These are phyloP conservation scores for Fringilla coelebs DNA, from an alignment of 2,797 vertebrate genomes.

Conservation along the genomic window DNA sequence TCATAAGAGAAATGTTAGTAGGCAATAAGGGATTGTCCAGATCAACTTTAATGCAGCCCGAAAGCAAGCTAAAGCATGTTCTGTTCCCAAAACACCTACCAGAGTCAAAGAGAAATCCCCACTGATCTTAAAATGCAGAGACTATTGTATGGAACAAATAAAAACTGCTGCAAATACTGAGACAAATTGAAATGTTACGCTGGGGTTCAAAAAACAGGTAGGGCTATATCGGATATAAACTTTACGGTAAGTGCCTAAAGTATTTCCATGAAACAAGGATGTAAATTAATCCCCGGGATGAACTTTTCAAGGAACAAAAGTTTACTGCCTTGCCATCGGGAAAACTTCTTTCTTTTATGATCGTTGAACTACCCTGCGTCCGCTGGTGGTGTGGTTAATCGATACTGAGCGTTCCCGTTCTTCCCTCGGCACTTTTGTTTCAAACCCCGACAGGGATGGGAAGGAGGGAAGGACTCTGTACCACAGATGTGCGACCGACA, in stretches of 20 bases:
- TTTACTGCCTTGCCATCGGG: neutral
- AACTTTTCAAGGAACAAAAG: neutral
- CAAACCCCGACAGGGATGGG: neutral
- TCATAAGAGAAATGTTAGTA: neutral
- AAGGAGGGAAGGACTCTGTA: neutral
- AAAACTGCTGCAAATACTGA: neutral
- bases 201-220: neutral
- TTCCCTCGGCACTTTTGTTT: neutral
- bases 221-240: neutral
- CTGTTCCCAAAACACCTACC: neutral
- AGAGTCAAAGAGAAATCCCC: neutral
- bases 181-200: neutral
- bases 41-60: neutral
- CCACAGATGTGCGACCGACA: neutral
- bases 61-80: neutral
- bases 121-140: neutral
- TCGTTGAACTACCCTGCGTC: neutral
- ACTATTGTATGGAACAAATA: neutral
- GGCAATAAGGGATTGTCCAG: neutral
- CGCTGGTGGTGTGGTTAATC: neutral
- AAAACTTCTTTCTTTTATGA: neutral
- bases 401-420: neutral
- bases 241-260: neutral
- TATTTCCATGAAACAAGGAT: neutral
- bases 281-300: neutral